These are phyloP conservation scores for Diorhabda elongata DNA, from an alignment of 1,140 invertebrate species.

Conservation along the genomic window DNA sequence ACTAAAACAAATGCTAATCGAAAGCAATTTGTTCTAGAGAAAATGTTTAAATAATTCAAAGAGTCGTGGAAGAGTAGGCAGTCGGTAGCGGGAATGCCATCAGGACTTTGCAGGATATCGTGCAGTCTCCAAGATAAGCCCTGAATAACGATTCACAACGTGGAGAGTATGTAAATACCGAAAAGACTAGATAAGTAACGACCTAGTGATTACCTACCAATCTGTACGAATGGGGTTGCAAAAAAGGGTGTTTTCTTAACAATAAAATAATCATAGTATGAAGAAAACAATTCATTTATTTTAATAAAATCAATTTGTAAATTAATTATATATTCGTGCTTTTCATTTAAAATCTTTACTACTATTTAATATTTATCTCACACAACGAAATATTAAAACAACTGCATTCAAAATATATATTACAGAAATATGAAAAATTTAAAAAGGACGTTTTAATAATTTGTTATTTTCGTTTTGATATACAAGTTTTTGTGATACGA, in stretches of 20 bases:
- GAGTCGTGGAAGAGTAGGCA: conserved; percentile 19
- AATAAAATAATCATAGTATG: too few relatives aligned
- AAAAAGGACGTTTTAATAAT: too few relatives aligned
- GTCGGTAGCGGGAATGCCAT: conserved; percentile 26
- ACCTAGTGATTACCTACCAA: conserved; percentile 47
- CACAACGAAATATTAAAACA: too few relatives aligned
- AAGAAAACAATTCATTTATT: too few relatives aligned
- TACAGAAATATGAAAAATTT: too few relatives aligned
- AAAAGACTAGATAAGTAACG: conserved; percentile 42
- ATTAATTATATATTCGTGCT: too few relatives aligned
- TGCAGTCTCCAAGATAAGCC: conserved; percentile 30
- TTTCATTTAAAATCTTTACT: too few relatives aligned
- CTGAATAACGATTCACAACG: conserved; percentile 29
- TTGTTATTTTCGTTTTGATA: too few relatives aligned
- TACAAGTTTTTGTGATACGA: too few relatives aligned
- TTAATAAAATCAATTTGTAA: too few relatives aligned
- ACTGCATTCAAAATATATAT: too few relatives aligned
- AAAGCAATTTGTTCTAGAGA: conserved; percentile 30
- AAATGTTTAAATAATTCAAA: conserved; percentile 41
- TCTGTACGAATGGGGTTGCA: conserved; percentile 38
- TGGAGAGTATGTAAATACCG: conserved; percentile 38
- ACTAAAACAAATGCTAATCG: conserved; percentile 20
- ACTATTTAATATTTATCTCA: too few relatives aligned
- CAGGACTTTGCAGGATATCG: conserved; percentile 26
- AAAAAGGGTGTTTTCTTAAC: not conserved